Percentiles rank a stretch among this genome's conserved stretches.
phyloP scores from a whole-genome alignment of 2,888 invertebrate genomes.

The Tipula helvola region DNA sequence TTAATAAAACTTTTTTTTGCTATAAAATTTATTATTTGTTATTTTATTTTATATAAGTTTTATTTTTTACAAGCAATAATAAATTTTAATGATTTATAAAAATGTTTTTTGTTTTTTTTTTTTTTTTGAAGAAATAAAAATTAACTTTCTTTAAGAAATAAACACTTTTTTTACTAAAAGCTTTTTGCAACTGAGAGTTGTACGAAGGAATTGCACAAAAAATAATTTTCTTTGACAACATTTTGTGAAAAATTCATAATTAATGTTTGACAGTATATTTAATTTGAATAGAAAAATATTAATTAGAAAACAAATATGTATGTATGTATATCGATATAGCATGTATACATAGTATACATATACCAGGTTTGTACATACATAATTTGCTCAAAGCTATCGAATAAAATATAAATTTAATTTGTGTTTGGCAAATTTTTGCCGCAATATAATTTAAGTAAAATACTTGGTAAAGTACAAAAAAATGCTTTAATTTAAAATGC shows the following conservation, averaged over 20 bases:
- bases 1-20: neutral
- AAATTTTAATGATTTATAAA: neutral
- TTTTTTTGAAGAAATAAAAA: neutral
- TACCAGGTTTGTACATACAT: neutral
- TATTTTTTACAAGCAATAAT: neutral
- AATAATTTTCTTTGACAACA: neutral
- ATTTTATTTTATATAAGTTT: neutral
- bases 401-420: neutral
- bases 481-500: neutral
- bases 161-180: neutral
- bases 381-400: neutral
- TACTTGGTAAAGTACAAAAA: neutral
- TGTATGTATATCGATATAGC: neutral
- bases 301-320: neutral
- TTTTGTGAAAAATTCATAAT: neutral
- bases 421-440: neutral
- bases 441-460: neutral
- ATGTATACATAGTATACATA: neutral
- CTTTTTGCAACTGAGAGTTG: neutral
- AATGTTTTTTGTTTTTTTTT: neutral
- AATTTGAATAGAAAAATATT: neutral
- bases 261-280: neutral
- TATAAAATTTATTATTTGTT: neutral
- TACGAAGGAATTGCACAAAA: neutral
- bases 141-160: neutral